phyloP scores from a whole-genome alignment of 2,113 vertebrate species.

The Pogona vitticeps region DNA sequence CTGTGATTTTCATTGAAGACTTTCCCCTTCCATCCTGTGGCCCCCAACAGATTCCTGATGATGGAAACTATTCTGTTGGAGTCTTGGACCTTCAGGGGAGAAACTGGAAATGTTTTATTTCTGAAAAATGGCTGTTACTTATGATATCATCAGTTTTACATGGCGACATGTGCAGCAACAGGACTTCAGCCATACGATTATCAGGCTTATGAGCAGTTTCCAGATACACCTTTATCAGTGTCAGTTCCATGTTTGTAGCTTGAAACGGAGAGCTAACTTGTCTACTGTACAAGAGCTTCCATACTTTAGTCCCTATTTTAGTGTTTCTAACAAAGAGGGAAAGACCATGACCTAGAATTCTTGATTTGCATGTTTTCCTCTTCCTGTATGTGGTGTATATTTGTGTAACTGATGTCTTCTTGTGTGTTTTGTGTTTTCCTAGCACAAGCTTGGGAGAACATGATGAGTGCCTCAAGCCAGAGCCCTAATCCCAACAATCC shows the following conservation, averaged over 20 bases:
- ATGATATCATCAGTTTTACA: too few relatives aligned
- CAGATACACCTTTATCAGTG: not conserved
- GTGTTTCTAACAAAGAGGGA: constrained; percentile 21
- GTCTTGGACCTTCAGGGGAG: too few relatives aligned
- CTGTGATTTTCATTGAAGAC: too few relatives aligned
- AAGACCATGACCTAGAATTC: not conserved
- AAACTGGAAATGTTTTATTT: too few relatives aligned
- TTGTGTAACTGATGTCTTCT: constrained; percentile 67
- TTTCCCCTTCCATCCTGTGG: too few relatives aligned
- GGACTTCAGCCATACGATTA: too few relatives aligned
- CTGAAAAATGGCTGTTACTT: too few relatives aligned
- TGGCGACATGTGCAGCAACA: too few relatives aligned
- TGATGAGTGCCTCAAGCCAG: constrained; percentile 85
- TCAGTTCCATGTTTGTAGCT: not conserved
- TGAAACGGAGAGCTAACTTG: not conserved
- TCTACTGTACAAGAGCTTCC: not conserved
- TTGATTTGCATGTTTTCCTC: not conserved
- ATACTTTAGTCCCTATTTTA: not conserved
- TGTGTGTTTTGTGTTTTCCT: constrained; percentile 76
- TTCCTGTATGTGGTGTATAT: too few relatives aligned
- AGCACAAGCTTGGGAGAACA: constrained; percentile 92
- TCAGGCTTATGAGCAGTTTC: not conserved
- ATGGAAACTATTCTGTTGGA: too few relatives aligned
- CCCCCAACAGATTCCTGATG: too few relatives aligned
- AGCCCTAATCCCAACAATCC: constrained; percentile 99